phyloP scores from a whole-genome alignment of 2,888 invertebrate genomes.

The Leptopilina drosophilae region DNA sequence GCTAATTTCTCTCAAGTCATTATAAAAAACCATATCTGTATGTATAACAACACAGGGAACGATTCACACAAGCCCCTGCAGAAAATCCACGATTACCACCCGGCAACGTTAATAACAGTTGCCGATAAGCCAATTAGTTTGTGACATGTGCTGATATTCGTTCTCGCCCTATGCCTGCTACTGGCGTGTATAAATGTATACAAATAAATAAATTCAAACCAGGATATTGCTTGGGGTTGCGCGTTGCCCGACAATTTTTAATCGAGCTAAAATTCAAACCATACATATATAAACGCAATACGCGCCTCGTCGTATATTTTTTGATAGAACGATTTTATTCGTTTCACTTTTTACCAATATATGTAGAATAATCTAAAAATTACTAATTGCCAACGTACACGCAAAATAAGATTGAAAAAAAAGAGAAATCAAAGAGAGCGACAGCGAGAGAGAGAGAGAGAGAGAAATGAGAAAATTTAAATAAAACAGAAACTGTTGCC shows the following conservation, averaged over 20 bases:
- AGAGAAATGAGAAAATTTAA: neutral
- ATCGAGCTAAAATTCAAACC: slow-evolving; percentile 21
- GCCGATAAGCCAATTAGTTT: slow-evolving; percentile 56
- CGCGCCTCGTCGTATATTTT: slow-evolving; percentile 9
- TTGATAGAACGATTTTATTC: slow-evolving; percentile 24
- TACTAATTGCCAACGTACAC: slow-evolving; percentile 23
- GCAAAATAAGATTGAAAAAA: neutral
- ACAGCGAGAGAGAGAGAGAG: no score
- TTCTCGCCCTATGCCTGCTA: slow-evolving; percentile 50
- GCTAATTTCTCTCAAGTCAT: slow-evolving; percentile 31
- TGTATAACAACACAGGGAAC: slow-evolving; percentile 34
- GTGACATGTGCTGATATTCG: slow-evolving; percentile 49
- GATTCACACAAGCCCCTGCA: slow-evolving; percentile 35
- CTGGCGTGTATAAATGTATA: slow-evolving; percentile 51
- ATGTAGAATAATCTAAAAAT: neutral
- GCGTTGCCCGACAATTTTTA: slow-evolving; percentile 19
- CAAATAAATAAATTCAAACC: slow-evolving; percentile 34
- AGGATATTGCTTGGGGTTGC: slow-evolving; percentile 35
- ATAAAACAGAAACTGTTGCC: neutral
- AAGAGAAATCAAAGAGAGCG: neutral
- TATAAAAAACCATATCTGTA: slow-evolving; percentile 32
- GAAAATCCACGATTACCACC: slow-evolving; percentile 51
- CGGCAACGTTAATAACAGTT: slow-evolving; percentile 43
- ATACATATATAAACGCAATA: neutral
- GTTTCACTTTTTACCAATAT: neutral